Evolutionary conservation across 2,797 vertebrate genomes (phyloP).

Genomic region (Pteropus rufus): DNA sequence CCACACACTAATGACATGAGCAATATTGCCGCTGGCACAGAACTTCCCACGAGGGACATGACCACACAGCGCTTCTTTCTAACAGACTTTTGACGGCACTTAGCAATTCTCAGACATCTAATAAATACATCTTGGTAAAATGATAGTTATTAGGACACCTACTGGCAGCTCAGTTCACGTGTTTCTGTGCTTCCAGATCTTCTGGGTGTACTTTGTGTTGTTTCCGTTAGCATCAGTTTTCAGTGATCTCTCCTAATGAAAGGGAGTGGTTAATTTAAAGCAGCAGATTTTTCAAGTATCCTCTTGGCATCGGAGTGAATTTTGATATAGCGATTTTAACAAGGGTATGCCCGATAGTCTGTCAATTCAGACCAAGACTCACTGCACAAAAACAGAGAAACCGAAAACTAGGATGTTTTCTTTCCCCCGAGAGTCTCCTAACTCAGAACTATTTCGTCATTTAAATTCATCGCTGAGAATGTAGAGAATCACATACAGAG

Average conservation of each 20-base stretch:
- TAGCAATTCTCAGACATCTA: background rate
- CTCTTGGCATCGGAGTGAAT: background rate
- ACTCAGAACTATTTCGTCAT: background rate
- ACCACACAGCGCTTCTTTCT: background rate
- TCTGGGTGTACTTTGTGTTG: background rate
- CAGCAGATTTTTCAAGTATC: background rate
- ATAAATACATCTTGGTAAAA: conserved; percentile 35
- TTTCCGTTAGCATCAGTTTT: background rate
- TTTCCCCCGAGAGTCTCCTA: background rate
- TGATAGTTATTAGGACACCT: background rate
- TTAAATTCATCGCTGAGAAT: background rate
- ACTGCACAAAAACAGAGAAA: background rate
- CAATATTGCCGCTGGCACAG: background rate
- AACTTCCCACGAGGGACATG: background rate
- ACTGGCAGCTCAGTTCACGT: background rate
- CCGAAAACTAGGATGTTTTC: background rate
- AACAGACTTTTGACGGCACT: conserved; percentile 14
- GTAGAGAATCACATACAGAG: background rate
- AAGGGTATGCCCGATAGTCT: background rate
- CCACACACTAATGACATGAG: background rate
- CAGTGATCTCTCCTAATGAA: background rate
- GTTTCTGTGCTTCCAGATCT: background rate
- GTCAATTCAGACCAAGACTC: background rate
- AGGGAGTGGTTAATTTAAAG: conserved; percentile 37
- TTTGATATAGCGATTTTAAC: background rate